Percentiles rank a stretch among this genome's conserved stretches.
phyloP scores from a whole-genome alignment of 1,140 invertebrate species.

The Papilio aristodemus region DNA sequence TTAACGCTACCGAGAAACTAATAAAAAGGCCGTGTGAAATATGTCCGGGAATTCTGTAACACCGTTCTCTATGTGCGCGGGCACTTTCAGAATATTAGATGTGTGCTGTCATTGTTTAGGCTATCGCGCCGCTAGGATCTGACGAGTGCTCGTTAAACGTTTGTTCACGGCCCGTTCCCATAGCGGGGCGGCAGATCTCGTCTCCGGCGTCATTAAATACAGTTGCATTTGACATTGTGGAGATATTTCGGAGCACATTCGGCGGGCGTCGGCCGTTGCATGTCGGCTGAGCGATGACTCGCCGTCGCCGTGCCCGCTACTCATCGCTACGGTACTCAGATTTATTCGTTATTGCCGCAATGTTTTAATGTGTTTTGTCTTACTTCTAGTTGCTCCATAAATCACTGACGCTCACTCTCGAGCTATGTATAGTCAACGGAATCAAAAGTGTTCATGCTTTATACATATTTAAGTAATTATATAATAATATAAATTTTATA shows the following conservation, averaged over 20 bases:
- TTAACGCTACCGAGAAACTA: conserved; percentile 53
- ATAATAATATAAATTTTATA: not conserved
- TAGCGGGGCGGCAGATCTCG: conserved; percentile 52
- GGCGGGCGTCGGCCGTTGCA: conserved; percentile 45
- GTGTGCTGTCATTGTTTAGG: conserved; percentile 67
- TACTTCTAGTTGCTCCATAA: conserved; percentile 63
- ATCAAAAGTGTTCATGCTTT: not conserved
- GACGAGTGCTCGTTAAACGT: conserved; percentile 58
- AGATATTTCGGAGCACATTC: conserved; percentile 67
- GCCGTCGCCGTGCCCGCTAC: conserved; percentile 62
- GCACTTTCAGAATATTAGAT: conserved; percentile 65
- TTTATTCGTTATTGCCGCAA: conserved; percentile 59
- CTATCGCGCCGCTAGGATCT: conserved; percentile 68
- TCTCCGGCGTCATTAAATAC: conserved; percentile 70
- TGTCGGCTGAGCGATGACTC: conserved; percentile 50
- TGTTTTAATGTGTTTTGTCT: conserved; percentile 72
- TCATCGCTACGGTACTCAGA: conserved; percentile 72
- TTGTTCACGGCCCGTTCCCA: conserved; percentile 65
- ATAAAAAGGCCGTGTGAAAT: conserved; percentile 47
- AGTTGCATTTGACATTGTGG: conserved; percentile 69
- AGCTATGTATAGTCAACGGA: not conserved
- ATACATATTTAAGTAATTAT: no score
- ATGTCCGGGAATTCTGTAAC: conserved; percentile 52
- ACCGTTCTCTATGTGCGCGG: conserved; percentile 52
- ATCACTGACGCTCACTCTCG: conserved; percentile 51